Percentiles rank a stretch among this genome's conserved stretches.
These are phyloP conservation scores for Willisornis vidua DNA, from an alignment of 2,113 vertebrate species.

Conservation along the genomic window DNA sequence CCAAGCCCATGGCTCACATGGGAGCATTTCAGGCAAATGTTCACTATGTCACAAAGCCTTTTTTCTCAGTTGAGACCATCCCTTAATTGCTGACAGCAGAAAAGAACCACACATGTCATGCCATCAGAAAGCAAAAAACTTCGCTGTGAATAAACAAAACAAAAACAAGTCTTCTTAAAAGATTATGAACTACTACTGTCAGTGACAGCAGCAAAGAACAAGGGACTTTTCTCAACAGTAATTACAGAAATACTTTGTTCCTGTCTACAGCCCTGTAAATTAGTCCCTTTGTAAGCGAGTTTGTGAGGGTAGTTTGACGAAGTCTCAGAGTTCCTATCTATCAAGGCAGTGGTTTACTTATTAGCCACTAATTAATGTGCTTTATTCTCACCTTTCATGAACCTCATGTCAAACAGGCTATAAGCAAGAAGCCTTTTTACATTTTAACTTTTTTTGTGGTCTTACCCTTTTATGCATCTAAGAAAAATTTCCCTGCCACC, in stretches of 20 bases:
- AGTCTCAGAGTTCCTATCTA: conserved; percentile 27
- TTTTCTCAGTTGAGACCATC: conserved; percentile 46
- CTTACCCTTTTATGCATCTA: conserved; percentile 13
- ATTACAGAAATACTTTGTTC: conserved; percentile 44
- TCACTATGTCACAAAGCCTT: conserved; percentile 58
- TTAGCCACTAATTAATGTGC: conserved; percentile 23
- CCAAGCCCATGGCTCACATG: conserved; percentile 49
- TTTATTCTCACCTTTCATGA: conserved; percentile 44
- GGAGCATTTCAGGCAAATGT: conserved; percentile 66
- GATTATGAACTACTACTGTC: conserved; percentile 37
- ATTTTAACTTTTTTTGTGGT: conserved; percentile 23
- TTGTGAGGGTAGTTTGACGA: neutral
- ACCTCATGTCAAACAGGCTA: conserved; percentile 8
- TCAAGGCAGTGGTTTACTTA: conserved; percentile 36
- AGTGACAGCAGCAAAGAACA: conserved; percentile 39
- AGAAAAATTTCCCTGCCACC: conserved; percentile 20
- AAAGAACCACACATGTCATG: conserved; percentile 35
- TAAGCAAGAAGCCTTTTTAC: neutral
- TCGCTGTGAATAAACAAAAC: conserved; percentile 41
- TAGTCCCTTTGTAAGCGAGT: conserved; percentile 34
- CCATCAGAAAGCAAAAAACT: conserved; percentile 46
- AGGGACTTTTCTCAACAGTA: conserved; percentile 36
- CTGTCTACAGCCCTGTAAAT: conserved; percentile 33
- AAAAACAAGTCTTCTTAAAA: conserved; percentile 51
- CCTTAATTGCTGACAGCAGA: conserved; percentile 66